Base-by-base conservation (phyloP, 2,113 vertebrate species). In the Hystrix cristata region DNA sequence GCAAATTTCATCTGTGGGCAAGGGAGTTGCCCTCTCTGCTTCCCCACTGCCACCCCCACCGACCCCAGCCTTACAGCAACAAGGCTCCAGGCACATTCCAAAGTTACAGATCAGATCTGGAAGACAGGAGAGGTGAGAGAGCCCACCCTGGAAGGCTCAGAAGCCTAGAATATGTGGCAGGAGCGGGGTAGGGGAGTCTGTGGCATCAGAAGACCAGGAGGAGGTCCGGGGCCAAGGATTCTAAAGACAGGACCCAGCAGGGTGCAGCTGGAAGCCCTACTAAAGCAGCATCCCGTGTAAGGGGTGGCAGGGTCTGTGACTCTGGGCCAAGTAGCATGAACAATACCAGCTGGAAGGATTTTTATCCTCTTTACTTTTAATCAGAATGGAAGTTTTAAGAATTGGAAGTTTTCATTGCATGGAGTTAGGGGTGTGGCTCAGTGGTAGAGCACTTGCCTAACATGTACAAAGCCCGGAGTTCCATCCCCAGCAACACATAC, bases 21-120 rank as follows among this genome's bases (percentile, higher is more conserved):
- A n/a, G 15, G n/a, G 85, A 25, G 53, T 51, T 10, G 2, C 9
- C 34, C 4, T 21, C 71, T 25, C 29, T 48, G 57, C 43, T 19
- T 43, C 31, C 14, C 0, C 13, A 38, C 29, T 16, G 1, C 27
- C 46, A 43, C 53, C 4, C 23, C 38, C 57, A 34, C 1, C 43
- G 14, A 3, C 27, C 31, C 2, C 9, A 29, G 4, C 38, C 31
- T 23, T 23, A 34, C 10, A n/a, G 34, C n/a, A 19, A n/a, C 0
- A 0, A 53, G 59, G 84, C 29, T 74, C 76, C 31, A 82, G 31
- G 31, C 2, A 62, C 27, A 64, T 25, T 43, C 25, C 83, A 5
- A 10, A 51, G 38, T 46, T 10, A 0, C 1, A 84, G 18, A 3
- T 67, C 16, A 43, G 82, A 21, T 13, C 23, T 23, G 31, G 31